Conservation (phyloP, 2,888 invertebrate species). For the Psylliodes chrysocephalus region DNA sequence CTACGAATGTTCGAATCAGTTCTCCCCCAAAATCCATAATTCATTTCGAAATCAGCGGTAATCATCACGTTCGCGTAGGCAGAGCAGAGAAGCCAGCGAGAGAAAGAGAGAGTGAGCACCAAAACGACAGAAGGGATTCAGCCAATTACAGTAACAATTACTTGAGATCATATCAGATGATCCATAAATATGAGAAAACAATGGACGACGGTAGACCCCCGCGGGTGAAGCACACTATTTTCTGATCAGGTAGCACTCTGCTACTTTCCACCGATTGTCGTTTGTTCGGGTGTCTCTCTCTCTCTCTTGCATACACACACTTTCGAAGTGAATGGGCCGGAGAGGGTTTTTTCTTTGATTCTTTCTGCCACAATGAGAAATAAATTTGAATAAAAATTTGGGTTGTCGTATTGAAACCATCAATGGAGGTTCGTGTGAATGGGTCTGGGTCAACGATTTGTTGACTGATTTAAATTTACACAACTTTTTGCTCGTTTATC, state of each 20-base stretch:
- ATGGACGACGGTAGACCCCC: constrained; percentile 47
- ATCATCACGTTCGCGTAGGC: constrained; percentile 2
- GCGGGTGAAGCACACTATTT: constrained; percentile 40
- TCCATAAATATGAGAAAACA: constrained; percentile 61
- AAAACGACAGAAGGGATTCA: constrained; percentile 49
- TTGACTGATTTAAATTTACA: too few relatives aligned
- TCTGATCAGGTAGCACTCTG: constrained; percentile 39
- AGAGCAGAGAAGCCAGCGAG: background rate
- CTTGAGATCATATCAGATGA: constrained; percentile 61
- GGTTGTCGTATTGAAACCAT: background rate
- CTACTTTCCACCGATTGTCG: background rate
- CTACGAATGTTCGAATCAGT: background rate
- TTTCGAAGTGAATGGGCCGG: too few relatives aligned
- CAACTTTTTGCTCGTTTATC: too few relatives aligned
- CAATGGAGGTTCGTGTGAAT: background rate
- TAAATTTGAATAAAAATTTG: constrained; percentile 12
- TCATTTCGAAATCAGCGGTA: constrained; percentile 15
- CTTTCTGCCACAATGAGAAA: background rate
- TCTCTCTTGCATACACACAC: too few relatives aligned
- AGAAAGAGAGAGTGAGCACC: constrained; percentile 12
- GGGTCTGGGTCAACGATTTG: too few relatives aligned
- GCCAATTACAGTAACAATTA: constrained; percentile 61
- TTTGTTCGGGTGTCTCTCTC: background rate
- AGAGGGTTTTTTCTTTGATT: background rate
- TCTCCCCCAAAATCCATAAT: constrained; percentile 1